Percentiles rank a stretch among this genome's conserved stretches.
Conservation (phyloP, 2,888 invertebrate species). For the Leucozona laternaria region DNA sequence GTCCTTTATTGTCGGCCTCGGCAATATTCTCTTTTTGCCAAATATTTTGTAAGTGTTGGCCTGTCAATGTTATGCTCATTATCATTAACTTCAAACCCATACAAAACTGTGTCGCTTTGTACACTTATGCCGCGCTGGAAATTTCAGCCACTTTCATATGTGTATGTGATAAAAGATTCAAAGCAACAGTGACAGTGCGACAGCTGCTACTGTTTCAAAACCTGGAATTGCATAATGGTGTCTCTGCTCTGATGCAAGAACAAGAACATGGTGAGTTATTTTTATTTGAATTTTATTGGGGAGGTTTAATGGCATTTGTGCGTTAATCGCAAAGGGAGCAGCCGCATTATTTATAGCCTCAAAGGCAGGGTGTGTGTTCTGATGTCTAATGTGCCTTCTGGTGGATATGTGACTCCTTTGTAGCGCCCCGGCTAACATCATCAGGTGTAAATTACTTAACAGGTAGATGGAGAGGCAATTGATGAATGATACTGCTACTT, state of each 20-base stretch:
- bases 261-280: background rate
- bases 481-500: constrained; percentile 26
- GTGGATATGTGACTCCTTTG: background rate
- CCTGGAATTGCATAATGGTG: constrained; percentile 48
- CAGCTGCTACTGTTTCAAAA: constrained; percentile 3
- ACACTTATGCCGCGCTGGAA: background rate
- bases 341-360: constrained; percentile 10
- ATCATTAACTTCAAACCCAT: constrained; percentile 11
- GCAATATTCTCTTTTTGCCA: constrained; percentile 19
- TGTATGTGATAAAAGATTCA: constrained; percentile 26
- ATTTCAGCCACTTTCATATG: constrained; percentile 25
- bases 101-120: background rate
- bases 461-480: constrained; percentile 31
- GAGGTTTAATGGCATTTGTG: constrained; percentile 19
- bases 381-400: background rate
- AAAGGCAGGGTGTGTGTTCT: constrained; percentile 20
- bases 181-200: constrained; percentile 29
- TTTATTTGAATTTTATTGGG: background rate
- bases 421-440: background rate
- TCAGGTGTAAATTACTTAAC: constrained; percentile 54
- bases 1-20: background rate
- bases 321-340: constrained; percentile 1
- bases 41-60: background rate
- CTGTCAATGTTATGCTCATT: constrained; percentile 59
- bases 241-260: background rate